Evolutionary conservation across 2,888 invertebrate species (phyloP), one percentile per base, ranked within the genome.

Genomic region (Epistrophe grossulariae): DNA sequence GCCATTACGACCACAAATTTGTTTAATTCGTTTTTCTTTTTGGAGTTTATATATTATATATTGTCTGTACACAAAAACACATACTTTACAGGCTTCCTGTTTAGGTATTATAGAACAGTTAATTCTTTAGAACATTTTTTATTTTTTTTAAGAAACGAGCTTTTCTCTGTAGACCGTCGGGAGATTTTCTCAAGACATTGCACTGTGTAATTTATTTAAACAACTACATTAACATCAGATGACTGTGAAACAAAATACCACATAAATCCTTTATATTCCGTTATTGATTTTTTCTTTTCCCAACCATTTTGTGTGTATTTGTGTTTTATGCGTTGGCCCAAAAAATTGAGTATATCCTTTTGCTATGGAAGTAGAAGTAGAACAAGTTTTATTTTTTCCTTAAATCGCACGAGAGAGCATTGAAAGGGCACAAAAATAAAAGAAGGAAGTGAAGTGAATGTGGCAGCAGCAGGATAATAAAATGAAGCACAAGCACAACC

Each of bases 281-380:
- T 59, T 57, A 81, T 85, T 81, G 84, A 85, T 85, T 81, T 85
- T n/a, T 66, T 85, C 77, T 62, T 76, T 71, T 72, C 52, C 11
- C 74, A 55, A 60, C 52, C 64, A 62, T 78, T 6, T 13, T 38
- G 19, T 40, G 43, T 43, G 6, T 35, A 1, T 68, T 64, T 64
- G 73, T 64, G 57, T 57, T 74, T 74, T 71, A 64, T 85, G 71
- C 74, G 78, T 82, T 85, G 82, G 85, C 74, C 81, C 78, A 85
- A 81, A 84, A 35, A 79, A 45, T 38, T 82, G 78, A 52, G 59
- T 74, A 68, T 81, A 70, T 78, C 57, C 74, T 71, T 78, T 82
- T 38, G 45, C 13, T 38, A 24, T 57, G 40, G 60, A 11, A 43
- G 35, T 35, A 85, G 60, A 66, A 57, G 68, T 73, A 62, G 62